These are phyloP conservation scores for Salvelinus namaycush DNA, from an alignment of 2,113 vertebrate species.

Conservation along the genomic window DNA sequence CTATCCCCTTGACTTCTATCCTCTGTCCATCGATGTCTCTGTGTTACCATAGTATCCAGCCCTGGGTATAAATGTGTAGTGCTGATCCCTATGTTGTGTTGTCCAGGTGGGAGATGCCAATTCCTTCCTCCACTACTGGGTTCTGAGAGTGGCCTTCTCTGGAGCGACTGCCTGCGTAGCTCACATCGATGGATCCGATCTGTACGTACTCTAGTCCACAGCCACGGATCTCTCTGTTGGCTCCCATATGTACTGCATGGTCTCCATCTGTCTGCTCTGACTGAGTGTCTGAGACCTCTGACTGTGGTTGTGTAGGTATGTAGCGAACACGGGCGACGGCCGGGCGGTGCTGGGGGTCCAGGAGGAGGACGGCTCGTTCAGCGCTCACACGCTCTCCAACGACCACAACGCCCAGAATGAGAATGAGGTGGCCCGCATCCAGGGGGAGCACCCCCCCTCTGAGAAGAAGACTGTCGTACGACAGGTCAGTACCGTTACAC, in stretches of 20 bases:
- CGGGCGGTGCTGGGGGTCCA: constrained; percentile 95
- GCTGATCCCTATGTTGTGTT: neutral
- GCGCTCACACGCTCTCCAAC: constrained; percentile 87
- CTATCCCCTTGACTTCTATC: too few relatives aligned
- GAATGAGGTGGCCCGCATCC: constrained; percentile 83
- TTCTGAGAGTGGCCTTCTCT: constrained; percentile 94
- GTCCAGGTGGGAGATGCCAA: constrained; percentile 88
- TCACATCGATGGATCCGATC: constrained; percentile 89
- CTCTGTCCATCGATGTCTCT: neutral
- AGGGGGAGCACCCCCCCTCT: constrained; percentile 85
- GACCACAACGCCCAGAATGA: constrained; percentile 96
- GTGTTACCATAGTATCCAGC: neutral
- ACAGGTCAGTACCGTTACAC: constrained; percentile 66
- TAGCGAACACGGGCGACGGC: constrained; percentile 96
- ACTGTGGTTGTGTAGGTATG: constrained; percentile 51
- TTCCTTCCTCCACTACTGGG: constrained; percentile 93
- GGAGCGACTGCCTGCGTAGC: constrained; percentile 96
- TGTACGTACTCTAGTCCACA: constrained; percentile 61
- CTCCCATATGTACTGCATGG: neutral
- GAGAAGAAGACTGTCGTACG: constrained; percentile 93
- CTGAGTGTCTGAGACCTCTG: too few relatives aligned
- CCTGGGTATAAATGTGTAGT: neutral
- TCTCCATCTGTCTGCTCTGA: neutral
- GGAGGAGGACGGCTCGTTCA: constrained; percentile 96
- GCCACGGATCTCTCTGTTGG: neutral